These are phyloP conservation scores for Xestobium rufovillosum DNA, from an alignment of 2,888 invertebrate species.

Conservation along the genomic window DNA sequence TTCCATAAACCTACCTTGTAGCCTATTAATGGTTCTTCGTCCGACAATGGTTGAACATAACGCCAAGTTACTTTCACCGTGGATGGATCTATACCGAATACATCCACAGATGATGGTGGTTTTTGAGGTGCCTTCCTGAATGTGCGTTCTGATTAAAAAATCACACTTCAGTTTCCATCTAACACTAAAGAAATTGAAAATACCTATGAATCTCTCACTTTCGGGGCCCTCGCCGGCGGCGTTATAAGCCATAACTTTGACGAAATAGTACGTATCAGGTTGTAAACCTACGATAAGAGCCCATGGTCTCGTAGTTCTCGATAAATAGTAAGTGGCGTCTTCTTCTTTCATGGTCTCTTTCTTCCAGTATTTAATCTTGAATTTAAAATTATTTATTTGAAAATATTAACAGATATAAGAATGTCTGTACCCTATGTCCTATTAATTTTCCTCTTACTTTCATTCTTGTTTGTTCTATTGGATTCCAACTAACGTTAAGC, in stretches of 20 bases:
- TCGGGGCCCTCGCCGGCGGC: slow-evolving; percentile 94
- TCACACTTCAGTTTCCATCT: slow-evolving; percentile 2
- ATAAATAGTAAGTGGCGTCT: slow-evolving; percentile 75
- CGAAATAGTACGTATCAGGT: slow-evolving; percentile 87
- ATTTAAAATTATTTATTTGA: slow-evolving; percentile 14
- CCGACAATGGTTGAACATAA: slow-evolving; percentile 81
- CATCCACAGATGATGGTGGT: slow-evolving; percentile 86
- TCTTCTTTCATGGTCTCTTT: slow-evolving; percentile 65
- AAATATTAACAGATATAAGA: not conserved
- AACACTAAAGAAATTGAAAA: slow-evolving; percentile 15
- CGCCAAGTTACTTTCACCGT: slow-evolving; percentile 87
- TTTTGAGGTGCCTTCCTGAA: slow-evolving; percentile 89
- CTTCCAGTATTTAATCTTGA: slow-evolving; percentile 84
- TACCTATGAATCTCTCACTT: slow-evolving; percentile 76
- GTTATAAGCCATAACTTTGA: slow-evolving; percentile 93
- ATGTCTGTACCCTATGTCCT: slow-evolving; percentile 84
- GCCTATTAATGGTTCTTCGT: slow-evolving; percentile 90
- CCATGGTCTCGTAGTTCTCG: slow-evolving; percentile 74
- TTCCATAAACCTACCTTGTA: no score
- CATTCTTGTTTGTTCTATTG: slow-evolving; percentile 77
- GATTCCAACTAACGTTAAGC: slow-evolving; percentile 84
- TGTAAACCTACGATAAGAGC: slow-evolving; percentile 88
- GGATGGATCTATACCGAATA: slow-evolving; percentile 75
- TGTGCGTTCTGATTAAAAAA: slow-evolving; percentile 58
- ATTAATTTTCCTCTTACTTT: slow-evolving; percentile 82